Evolutionary conservation across 2,113 vertebrate species (phyloP).

Genomic region (Brachypodius melanocephalos): DNA sequence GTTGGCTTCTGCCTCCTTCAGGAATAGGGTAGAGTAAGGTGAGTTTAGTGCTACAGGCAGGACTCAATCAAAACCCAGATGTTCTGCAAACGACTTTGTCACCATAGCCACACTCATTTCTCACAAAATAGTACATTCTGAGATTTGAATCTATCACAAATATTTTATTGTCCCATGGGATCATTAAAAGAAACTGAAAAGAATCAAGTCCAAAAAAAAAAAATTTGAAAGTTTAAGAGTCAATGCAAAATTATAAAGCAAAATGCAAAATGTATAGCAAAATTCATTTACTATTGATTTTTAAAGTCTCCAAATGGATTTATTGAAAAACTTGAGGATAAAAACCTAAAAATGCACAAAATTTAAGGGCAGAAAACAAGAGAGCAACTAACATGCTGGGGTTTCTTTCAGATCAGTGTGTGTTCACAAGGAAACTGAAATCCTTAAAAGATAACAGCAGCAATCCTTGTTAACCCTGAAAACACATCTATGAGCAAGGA

Average conservation of each 20-base stretch:
- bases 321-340: not conserved
- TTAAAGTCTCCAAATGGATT: not conserved
- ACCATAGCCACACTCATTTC: not conserved
- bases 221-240: not conserved
- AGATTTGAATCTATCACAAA: not conserved
- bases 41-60: not conserved
- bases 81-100: not conserved
- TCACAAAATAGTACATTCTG: not conserved
- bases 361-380: not conserved
- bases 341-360: not conserved
- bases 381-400: not conserved
- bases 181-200: not conserved
- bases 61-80: not conserved
- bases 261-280: not conserved
- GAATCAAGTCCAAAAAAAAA: not conserved
- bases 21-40: not conserved
- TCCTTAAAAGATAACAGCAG: not conserved
- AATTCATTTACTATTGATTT: not conserved
- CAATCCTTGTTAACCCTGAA: not conserved
- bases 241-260: not conserved
- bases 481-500: not conserved
- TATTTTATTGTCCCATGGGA: not conserved
- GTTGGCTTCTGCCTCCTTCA: conserved; percentile 69
- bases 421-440: not conserved
- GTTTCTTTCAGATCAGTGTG: not conserved